Evolutionary conservation across 2,113 vertebrate species (phyloP).

Genomic region (Pachyramphus minor): DNA sequence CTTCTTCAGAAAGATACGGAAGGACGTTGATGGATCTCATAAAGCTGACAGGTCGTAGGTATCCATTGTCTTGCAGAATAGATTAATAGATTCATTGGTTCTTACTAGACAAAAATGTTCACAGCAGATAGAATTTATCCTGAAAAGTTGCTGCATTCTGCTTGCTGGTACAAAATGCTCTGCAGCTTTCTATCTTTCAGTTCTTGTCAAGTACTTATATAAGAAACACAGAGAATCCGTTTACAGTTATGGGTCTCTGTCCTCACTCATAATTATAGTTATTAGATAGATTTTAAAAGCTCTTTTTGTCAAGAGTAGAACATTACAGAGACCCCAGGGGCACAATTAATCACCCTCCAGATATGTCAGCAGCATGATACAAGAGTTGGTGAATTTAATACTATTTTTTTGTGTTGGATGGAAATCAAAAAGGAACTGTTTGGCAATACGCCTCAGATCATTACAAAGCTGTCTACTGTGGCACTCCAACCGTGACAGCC

Average conservation of each 20-base stretch:
- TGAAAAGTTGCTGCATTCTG: constrained; percentile 43
- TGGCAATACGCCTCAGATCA: constrained; percentile 27
- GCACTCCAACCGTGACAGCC: constrained; percentile 8
- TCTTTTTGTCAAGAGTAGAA: constrained; percentile 55
- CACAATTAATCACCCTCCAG: constrained; percentile 54
- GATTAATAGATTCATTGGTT: constrained; percentile 43
- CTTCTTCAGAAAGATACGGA: not conserved
- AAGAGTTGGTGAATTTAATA: constrained; percentile 43
- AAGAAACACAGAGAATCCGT: constrained; percentile 24
- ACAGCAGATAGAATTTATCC: constrained; percentile 29
- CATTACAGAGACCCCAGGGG: not conserved
- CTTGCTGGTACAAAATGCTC: constrained; percentile 46
- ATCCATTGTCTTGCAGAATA: constrained; percentile 20
- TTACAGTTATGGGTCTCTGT: constrained; percentile 18
- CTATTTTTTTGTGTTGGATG: constrained; percentile 36
- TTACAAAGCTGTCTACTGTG: constrained; percentile 49
- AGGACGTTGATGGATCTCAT: not conserved
- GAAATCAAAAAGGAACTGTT: constrained; percentile 41
- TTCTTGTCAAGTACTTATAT: constrained; percentile 52
- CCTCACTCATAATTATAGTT: constrained; percentile 51
- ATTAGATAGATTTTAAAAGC: constrained; percentile 56
- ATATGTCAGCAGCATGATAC: constrained; percentile 43
- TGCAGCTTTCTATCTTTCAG: constrained; percentile 27
- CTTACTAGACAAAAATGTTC: constrained; percentile 47
- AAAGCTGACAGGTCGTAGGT: not conserved